Conservation (phyloP, 2,113 vertebrate species). For the Prietella phreatophila region DNA sequence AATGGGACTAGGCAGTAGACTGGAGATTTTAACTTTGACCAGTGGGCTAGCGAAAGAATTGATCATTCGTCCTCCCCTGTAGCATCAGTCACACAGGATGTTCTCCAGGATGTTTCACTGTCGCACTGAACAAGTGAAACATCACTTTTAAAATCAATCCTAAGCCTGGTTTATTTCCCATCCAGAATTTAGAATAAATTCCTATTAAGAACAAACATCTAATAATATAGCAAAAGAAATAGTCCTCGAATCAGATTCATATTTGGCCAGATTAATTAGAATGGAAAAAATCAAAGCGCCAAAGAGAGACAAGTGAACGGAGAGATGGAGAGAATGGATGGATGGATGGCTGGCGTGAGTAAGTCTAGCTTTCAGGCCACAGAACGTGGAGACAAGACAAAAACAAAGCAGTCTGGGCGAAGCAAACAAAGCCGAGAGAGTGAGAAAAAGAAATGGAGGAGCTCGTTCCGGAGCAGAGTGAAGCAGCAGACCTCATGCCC, state of each 20-base stretch:
- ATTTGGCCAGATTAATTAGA: not conserved
- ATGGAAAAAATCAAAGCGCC: not conserved
- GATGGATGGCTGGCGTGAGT: not conserved
- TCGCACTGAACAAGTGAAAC: not conserved
- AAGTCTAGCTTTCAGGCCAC: not conserved
- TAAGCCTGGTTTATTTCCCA: not conserved
- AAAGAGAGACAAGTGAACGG: not conserved
- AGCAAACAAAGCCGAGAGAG: slow-evolving; percentile 21
- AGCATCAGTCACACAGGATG: not conserved
- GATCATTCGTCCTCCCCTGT: not conserved
- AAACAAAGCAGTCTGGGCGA: slow-evolving; percentile 25
- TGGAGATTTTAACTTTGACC: not conserved
- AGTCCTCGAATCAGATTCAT: not conserved
- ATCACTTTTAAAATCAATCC: not conserved
- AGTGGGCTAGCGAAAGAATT: not conserved
- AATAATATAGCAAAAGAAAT: not conserved
- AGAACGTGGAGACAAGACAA: slow-evolving; percentile 27
- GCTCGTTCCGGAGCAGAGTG: slow-evolving; percentile 31
- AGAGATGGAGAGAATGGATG: not conserved
- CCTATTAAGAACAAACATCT: not conserved
- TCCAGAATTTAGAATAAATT: not conserved
- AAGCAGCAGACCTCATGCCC: slow-evolving; percentile 42
- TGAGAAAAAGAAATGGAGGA: slow-evolving; percentile 39
- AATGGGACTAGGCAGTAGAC: too few species aligned
- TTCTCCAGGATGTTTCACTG: not conserved